Conservation (phyloP, 1,140 invertebrate genomes). For the Apocrypta bakeri region DNA sequence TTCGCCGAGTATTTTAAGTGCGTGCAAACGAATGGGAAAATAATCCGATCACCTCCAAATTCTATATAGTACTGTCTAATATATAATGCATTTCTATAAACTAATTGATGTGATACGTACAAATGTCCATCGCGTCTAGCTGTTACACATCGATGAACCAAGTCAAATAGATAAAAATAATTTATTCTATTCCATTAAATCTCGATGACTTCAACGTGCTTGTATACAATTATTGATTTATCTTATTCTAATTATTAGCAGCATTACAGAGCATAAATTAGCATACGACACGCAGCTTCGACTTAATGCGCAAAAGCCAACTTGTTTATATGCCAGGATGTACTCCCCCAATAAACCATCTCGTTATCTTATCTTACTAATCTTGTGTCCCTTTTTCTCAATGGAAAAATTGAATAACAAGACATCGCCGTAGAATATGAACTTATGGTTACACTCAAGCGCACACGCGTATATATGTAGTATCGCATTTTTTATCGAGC, state of each 20-base stretch:
- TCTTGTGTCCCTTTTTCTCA: background rate
- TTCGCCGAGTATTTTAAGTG: background rate
- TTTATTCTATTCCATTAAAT: background rate
- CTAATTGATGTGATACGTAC: slow-evolving; percentile 28
- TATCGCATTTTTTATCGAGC: slow-evolving; percentile 23
- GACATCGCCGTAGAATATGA: background rate
- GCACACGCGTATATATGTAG: too few species aligned
- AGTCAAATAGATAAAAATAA: too few species aligned
- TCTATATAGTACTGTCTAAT: background rate
- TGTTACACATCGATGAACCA: background rate
- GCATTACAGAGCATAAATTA: background rate
- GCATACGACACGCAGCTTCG: background rate
- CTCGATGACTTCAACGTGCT: too few species aligned
- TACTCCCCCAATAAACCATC: background rate
- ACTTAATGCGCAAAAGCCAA: too few species aligned
- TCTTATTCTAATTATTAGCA: background rate
- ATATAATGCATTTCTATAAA: too few species aligned
- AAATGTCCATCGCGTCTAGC: slow-evolving; percentile 7
- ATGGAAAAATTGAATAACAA: background rate
- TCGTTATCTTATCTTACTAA: background rate
- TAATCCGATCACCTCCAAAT: slow-evolving; percentile 35
- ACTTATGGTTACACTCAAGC: background rate
- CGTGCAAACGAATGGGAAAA: background rate
- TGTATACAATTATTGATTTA: background rate
- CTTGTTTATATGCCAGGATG: too few species aligned